A percentile compares a stretch with the other conserved stretches of the same genome.
phyloP scores from a whole-genome alignment of 2,797 vertebrate genomes.

The Fratercula arctica region DNA sequence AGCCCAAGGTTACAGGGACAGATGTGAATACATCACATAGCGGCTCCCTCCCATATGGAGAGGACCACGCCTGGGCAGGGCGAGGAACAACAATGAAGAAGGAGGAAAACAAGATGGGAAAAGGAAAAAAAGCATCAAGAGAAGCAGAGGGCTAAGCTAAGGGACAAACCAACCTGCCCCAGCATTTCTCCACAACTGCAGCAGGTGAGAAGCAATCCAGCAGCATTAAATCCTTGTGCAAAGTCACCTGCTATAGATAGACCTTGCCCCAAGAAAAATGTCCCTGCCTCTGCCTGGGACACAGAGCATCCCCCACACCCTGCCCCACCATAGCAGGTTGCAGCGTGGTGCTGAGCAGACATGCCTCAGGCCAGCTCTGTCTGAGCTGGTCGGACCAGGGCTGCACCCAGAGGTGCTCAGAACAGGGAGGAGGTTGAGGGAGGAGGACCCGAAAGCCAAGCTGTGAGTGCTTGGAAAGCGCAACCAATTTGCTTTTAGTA shows the following conservation, averaged over 20 bases:
- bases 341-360: not conserved
- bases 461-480: conserved; percentile 38
- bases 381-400: not conserved
- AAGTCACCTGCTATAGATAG: not conserved
- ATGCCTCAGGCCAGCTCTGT: not conserved
- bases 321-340: not conserved
- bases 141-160: not conserved
- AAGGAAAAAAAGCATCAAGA: not conserved
- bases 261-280: not conserved
- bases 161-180: not conserved
- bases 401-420: not conserved
- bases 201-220: not conserved
- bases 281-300: not conserved
- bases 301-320: not conserved
- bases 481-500: conserved; percentile 62
- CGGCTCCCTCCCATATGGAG: not conserved
- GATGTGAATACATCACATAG: not conserved
- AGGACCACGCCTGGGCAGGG: not conserved
- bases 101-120: not conserved
- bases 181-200: accelerated
- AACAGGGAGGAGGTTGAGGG: not conserved
- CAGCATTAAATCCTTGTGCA: not conserved
- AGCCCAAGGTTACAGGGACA: not conserved
- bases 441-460: not conserved
- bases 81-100: not conserved